Base-by-base conservation (phyloP, 53 echinoderm and acorn worm genomes). In the Zoroaster sp. region DNA sequence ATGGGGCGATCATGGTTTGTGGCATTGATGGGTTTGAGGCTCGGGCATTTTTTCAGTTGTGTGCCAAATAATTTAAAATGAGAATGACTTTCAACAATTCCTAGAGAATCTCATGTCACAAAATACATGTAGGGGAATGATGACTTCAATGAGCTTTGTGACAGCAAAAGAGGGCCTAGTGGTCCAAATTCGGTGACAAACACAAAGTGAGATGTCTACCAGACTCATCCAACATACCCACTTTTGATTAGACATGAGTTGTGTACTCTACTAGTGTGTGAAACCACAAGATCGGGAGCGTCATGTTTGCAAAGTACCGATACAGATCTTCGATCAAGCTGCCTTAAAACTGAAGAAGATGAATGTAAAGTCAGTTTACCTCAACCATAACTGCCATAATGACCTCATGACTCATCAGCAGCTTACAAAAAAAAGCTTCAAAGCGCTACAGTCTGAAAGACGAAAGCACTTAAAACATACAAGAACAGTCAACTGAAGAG, bases 71-170 rank as follows among this genome's bases (percentile, higher is more conserved):
- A 18, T 36, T 34, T 71, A 38, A n/a, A 4, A 71, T 3, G 2
- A 14, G 4, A 34, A 21, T 2, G 3, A 10, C 30, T 49, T 47
- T 31, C 34, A 31, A 13, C 8, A 5, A 1, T 3, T 76, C 12
- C 13, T 76, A 18, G 42, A 89, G 7, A 39, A 14, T 23, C 30
- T 78, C 42, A 52, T 31, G 3, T 9, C 4, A 20, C 13, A 20
- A 1, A 77, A 39, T 31, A 47, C 69, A 1, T 89, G 89, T 28
- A 6, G 9, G 3, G 78, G 0, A 78, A 44, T 44, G 11, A 11
- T 35, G 78, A 68, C 34, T 89, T 89, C 69, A 47, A 41, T n/a
- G 78, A 68, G 12, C 17, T n/a, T 89, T 5, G 44, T 74, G 28
- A 30, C 17, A 5, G 35, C 78, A 34, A 55, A 39, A 31, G 35